Evolutionary conservation across 2,888 invertebrate species (phyloP), one percentile per base, ranked within the genome.

Genomic region (Sisyra terminalis): DNA sequence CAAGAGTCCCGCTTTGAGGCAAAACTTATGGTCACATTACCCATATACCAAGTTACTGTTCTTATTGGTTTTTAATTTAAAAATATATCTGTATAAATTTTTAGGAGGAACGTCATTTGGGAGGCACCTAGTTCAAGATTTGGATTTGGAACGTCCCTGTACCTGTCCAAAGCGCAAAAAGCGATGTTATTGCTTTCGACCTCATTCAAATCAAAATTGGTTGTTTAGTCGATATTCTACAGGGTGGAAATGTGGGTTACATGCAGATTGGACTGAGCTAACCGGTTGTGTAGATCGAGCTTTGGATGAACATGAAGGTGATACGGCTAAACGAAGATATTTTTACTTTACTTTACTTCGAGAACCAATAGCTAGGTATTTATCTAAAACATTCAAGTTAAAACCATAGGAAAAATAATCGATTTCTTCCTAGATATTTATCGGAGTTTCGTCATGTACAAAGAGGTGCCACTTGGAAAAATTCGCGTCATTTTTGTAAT

Each of bases 251-350:
- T 98, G 98, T 64, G 98, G 98, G 42, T 71, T 98, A 38, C 96
- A 96, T 59, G 93, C 96, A 17, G 97, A 97, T 67, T 97, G 92
- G 85, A 97, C 97, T 2, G 97, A 98, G 67, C 64, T 98, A 50
- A 90, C 88, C 8, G 74, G 73, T 51, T 94, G 94, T 63, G 93
- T 93, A 31, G 88, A 94, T 57, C 76, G 80, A 17, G 88, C 87
- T 56, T 70, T 97, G 56, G 88, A 94, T 62, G 81, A 87, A 59
- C 81, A 87, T 57, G 94, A 96, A 63, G 86, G 85, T 4, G 77
- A 78, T 44, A 73, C 75, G 7, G 75, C 81, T 2, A 82, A 82
- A 55, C 67, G 88, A 54, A 64, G 96, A 54, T 97, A 94, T 65
- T 93, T 93, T 67, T 97, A 94, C 68, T 89, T 97, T 50, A 93